A percentile compares a stretch with the other conserved stretches of the same genome.
phyloP scores from a whole-genome alignment of 2,113 vertebrate species.

The Hypocryptadius cinnamomeus region DNA sequence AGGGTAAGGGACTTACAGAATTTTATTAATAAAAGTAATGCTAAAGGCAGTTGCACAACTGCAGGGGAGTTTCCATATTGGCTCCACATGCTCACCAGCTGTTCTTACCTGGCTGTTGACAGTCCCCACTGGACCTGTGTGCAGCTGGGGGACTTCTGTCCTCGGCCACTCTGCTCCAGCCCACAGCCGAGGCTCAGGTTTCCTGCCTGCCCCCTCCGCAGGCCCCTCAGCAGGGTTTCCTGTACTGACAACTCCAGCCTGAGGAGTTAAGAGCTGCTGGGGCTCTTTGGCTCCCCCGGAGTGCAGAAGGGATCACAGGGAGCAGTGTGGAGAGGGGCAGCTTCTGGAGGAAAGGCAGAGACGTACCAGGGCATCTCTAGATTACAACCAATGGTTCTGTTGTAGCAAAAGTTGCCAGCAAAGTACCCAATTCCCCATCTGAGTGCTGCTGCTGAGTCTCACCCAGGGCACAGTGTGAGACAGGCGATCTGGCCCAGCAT shows the following conservation, averaged over 20 bases:
- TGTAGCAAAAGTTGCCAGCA: not conserved
- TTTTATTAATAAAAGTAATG: not conserved
- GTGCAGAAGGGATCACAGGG: accelerated
- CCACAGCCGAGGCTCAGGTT: not conserved
- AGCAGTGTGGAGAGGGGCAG: not conserved
- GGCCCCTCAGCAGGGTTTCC: conserved; percentile 49
- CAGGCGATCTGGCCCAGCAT: not conserved
- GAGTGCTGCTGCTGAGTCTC: not conserved
- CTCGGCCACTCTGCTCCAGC: not conserved
- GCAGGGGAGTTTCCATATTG: not conserved
- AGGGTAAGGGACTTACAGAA: not conserved
- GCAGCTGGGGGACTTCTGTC: conserved; percentile 25
- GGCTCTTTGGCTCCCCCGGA: not conserved
- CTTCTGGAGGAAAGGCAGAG: not conserved
- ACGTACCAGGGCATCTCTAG: not conserved
- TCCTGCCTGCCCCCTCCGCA: conserved; percentile 23
- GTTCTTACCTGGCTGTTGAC: conserved; percentile 1
- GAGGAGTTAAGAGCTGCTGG: not conserved
- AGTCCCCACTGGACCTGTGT: not conserved
- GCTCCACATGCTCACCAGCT: conserved; percentile 6
- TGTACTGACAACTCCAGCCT: conserved; percentile 6
- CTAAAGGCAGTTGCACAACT: not conserved
- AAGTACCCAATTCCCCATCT: not conserved
- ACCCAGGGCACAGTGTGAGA: not conserved
- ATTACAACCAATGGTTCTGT: not conserved